Percentiles rank a stretch among this genome's conserved stretches.
Conservation (phyloP, 2,113 vertebrate species). For the Hippocampus abdominalis region DNA sequence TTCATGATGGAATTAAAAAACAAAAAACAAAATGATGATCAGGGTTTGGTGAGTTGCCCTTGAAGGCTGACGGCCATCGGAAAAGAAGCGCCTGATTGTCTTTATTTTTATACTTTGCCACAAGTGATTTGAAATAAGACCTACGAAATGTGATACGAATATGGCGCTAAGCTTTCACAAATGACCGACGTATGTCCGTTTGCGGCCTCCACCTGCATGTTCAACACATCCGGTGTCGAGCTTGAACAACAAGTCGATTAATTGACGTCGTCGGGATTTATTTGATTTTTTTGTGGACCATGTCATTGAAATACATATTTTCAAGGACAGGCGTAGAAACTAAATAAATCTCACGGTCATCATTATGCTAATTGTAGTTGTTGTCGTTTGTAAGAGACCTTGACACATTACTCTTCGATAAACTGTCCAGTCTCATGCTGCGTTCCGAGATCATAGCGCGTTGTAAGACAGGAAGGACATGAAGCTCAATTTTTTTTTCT, state of each 20-base stretch:
- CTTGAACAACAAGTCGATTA: background rate
- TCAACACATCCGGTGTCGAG: too few relatives aligned
- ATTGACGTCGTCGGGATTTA: too few relatives aligned
- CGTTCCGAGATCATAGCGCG: too few relatives aligned
- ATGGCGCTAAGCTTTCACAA: background rate
- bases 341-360: too few relatives aligned
- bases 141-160: background rate
- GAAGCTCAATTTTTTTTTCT: too few relatives aligned
- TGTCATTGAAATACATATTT: background rate
- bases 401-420: too few relatives aligned
- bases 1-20: background rate
- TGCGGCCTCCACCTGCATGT: background rate
- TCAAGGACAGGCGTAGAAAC: background rate
- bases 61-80: constrained; percentile 57
- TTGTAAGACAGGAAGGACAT: too few relatives aligned
- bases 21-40: background rate
- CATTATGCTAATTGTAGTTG: background rate
- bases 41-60: constrained; percentile 30
- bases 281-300: too few relatives aligned
- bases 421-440: too few relatives aligned
- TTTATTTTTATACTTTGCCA: background rate
- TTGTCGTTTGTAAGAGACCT: background rate
- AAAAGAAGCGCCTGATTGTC: constrained; percentile 29
- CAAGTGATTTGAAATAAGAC: background rate
- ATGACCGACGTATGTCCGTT: background rate